Evolutionary conservation across 2,797 vertebrate species (phyloP), one percentile per base, ranked within the genome.

Genomic region (Acrossocheilus wenchowensis): DNA sequence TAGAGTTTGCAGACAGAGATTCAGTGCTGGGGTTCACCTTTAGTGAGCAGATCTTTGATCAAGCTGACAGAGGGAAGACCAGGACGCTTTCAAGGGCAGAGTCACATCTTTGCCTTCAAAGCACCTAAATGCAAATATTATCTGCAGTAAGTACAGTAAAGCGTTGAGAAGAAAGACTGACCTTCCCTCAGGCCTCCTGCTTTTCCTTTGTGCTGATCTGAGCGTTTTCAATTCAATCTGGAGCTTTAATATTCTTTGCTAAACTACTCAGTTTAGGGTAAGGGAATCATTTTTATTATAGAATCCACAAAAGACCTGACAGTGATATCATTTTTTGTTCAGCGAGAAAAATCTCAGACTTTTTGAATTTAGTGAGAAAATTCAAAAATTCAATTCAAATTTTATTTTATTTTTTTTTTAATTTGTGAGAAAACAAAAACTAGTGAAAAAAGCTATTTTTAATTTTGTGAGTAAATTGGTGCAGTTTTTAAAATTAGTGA

Each of bases 141-240:
- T 26, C 60, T 60, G 50, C 54, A 43, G 54, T 60, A n/a, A 2
- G 21, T 78, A 60, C 52, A 78, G 75, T 57, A 78, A 78, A 78
- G 52, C 4, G 2, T 43, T n/a, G 30, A 39, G 74, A 34, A 77
- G 50, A 78, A 39, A n/a, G 11, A n/a, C 74, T 78, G 36, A 41
- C 77, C 77, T 62, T 78, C 54, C 77, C 36, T 26, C 23, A 2
- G 54, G 54, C 12, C 36, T 41, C 12, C 23, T 43, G 52, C 19
- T 78, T 41, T 52, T n/a, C 6, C 6, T 54, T n/a, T 78, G 17
- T 75, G 73, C 45, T 52, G 74, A 77, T 23, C 34, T 1, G 0
- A 41, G 50, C 11, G 15, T 57, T 39, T 36, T 57, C 0, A 15
- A 11, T 30, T 77, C 9, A 36, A 7, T 23, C 15, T 57, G 2